Evolutionary conservation across 1,140 invertebrate genomes (phyloP).

Genomic region (Bicyclus anynana): DNA sequence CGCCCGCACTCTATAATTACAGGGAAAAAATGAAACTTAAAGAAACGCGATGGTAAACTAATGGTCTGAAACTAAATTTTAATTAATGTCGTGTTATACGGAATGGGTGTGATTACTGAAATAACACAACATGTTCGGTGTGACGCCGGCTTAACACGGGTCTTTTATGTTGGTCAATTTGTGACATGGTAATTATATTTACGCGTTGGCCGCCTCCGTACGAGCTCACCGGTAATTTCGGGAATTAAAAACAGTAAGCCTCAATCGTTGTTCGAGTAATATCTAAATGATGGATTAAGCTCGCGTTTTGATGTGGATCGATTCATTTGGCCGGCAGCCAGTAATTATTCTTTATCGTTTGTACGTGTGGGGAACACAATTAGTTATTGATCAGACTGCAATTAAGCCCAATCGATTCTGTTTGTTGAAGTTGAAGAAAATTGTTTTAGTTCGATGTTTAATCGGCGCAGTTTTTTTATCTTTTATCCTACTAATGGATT

Average conservation of each 20-base stretch:
- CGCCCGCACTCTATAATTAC: slow-evolving; percentile 71
- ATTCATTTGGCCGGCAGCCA: slow-evolving; percentile 74
- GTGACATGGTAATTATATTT: slow-evolving; percentile 66
- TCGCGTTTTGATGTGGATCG: slow-evolving; percentile 72
- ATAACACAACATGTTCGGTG: slow-evolving; percentile 65
- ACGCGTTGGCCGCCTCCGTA: slow-evolving; percentile 55
- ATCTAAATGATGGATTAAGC: slow-evolving; percentile 76
- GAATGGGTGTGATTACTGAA: slow-evolving; percentile 73
- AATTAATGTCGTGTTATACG: slow-evolving; percentile 75
- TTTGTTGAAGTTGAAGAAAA: slow-evolving; percentile 74
- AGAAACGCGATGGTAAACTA: slow-evolving; percentile 72
- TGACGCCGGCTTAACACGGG: slow-evolving; percentile 39
- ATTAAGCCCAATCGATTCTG: slow-evolving; percentile 75
- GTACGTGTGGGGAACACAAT: slow-evolving; percentile 72
- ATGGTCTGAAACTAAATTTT: slow-evolving; percentile 77
- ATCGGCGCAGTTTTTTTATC: slow-evolving; percentile 50
- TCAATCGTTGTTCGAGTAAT: slow-evolving; percentile 73
- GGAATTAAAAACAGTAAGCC: slow-evolving; percentile 74
- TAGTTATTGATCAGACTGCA: slow-evolving; percentile 74
- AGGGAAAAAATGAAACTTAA: slow-evolving; percentile 67
- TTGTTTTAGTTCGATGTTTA: slow-evolving; percentile 72
- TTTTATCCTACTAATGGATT: slow-evolving; percentile 58
- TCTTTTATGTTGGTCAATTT: slow-evolving; percentile 53
- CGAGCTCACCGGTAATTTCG: slow-evolving; percentile 60
- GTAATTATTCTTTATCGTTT: slow-evolving; percentile 73